Evolutionary conservation across 2,113 vertebrate species (phyloP).

Genomic region (Chauna torquata): DNA sequence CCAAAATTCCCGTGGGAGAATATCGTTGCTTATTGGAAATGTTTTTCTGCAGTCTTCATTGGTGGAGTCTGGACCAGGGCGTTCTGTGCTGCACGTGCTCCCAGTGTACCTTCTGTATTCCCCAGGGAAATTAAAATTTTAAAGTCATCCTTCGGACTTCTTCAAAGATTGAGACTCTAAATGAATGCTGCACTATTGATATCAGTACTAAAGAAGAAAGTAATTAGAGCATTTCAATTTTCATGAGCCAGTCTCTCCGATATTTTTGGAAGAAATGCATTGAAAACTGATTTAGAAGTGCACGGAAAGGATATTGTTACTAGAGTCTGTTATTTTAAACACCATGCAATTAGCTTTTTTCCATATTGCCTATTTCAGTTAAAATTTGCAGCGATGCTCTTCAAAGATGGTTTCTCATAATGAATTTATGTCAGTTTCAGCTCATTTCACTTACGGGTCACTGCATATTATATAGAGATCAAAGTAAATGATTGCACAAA

Average conservation of each 20-base stretch:
- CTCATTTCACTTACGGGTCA: slow-evolving; percentile 18
- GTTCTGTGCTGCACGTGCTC: fast-evolving
- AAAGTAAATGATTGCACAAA: slow-evolving; percentile 13
- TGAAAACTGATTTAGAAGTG: background rate
- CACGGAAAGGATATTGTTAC: background rate
- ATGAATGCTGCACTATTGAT: background rate
- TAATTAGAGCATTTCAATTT: background rate
- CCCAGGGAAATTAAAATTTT: background rate
- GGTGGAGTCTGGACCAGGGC: background rate
- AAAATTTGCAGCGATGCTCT: slow-evolving; percentile 24
- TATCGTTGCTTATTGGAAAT: background rate
- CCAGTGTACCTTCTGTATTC: background rate
- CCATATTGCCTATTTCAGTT: background rate
- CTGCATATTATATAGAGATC: slow-evolving; percentile 36
- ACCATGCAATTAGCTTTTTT: background rate
- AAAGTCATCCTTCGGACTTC: background rate
- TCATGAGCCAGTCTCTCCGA: background rate
- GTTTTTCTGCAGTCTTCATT: background rate
- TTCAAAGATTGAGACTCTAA: background rate
- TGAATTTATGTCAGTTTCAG: slow-evolving; percentile 53
- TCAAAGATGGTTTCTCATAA: slow-evolving; percentile 43
- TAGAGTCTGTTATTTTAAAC: background rate
- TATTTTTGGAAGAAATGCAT: background rate
- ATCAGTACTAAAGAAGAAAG: background rate
- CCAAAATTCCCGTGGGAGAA: background rate